phyloP scores from a whole-genome alignment of 2,888 invertebrate genomes.

The Osedax frankpressi region DNA sequence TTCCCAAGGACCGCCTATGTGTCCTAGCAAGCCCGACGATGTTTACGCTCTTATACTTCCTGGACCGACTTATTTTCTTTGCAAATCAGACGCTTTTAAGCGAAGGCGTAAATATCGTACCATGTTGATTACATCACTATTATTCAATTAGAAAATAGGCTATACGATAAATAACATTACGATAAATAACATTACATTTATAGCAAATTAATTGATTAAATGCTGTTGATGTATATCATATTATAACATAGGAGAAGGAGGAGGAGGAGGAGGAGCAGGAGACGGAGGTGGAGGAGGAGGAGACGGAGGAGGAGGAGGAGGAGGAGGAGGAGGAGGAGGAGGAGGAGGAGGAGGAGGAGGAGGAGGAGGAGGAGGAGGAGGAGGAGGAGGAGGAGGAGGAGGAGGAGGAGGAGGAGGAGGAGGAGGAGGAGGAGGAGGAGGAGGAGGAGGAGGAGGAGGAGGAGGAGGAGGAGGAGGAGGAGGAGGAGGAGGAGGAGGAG shows the following conservation, averaged over 20 bases:
- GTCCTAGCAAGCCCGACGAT: too few relatives aligned
- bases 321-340: constrained; percentile 9
- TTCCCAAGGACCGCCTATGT: too few relatives aligned
- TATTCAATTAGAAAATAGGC: too few relatives aligned
- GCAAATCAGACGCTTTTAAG: too few relatives aligned
- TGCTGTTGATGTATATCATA: too few relatives aligned
- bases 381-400: constrained; percentile 13
- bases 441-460: constrained; percentile 12
- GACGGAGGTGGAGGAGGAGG: constrained; percentile 7
- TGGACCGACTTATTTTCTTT: too few relatives aligned
- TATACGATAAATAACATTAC: too few relatives aligned
- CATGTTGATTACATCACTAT: too few relatives aligned
- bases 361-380: constrained; percentile 7
- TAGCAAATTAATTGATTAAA: too few relatives aligned
- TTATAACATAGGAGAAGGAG: background rate
- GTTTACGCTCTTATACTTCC: too few relatives aligned
- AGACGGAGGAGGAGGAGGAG: constrained; percentile 10
- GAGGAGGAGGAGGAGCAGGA: constrained; percentile 6
- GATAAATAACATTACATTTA: too few relatives aligned
- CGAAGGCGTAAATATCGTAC: too few relatives aligned
- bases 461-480: constrained; percentile 9
- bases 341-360: constrained; percentile 10
- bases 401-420: constrained; percentile 12
- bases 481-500: constrained; percentile 9
- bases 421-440: constrained; percentile 13